Base-by-base conservation (phyloP, 2,797 vertebrate species). In the Tenualosa ilisha region DNA sequence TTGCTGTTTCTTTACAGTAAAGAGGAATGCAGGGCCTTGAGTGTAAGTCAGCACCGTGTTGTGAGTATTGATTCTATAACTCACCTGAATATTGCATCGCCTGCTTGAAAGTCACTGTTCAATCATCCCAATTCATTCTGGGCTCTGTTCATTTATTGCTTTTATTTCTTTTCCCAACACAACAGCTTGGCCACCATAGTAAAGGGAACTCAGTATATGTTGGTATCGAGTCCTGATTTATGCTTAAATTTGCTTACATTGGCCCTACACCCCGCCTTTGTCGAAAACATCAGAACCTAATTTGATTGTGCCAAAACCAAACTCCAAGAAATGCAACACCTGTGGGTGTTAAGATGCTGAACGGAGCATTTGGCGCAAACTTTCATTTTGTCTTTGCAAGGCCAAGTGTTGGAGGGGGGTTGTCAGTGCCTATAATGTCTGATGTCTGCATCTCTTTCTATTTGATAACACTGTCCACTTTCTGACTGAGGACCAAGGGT, bases 1-100 rank as follows among this genome's bases (percentile, higher is more conserved):
- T 46, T 79, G 72, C 72, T 22, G 72, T 79, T 79, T 79, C 37
- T 79, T 79, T 46, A 79, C 37, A 79, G 72, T 79, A 46, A 22
- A 79, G 9, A 22, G 40, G 37, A 46, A 79, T 8, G 40, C 72
- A 22, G 72, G 40, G 4, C 37, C 40, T 40, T 11, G 40, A 79
- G 11, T 79, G 22, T 79, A 79, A 79, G 72, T 79, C 72, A 79
- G 72, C 37, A 20, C 40, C 40, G 40, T 46, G 40, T 79, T 79
- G 72, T 2, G 20, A 46, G 37, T 46, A 79, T 79, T 43, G 40
- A 79, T 79, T 13, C 43, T 40, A 43, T 79, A 79, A 46, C 72
- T 79, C 72, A 79, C 6, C 72, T 46, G 37, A 79, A 79, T 46
- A 79, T 79, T 79, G 72, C 72, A 46, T 79, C 13, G 15, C 6